Base-by-base conservation (phyloP, 92 coral and sea anemone genomes). In the Paragorgia papillata region DNA sequence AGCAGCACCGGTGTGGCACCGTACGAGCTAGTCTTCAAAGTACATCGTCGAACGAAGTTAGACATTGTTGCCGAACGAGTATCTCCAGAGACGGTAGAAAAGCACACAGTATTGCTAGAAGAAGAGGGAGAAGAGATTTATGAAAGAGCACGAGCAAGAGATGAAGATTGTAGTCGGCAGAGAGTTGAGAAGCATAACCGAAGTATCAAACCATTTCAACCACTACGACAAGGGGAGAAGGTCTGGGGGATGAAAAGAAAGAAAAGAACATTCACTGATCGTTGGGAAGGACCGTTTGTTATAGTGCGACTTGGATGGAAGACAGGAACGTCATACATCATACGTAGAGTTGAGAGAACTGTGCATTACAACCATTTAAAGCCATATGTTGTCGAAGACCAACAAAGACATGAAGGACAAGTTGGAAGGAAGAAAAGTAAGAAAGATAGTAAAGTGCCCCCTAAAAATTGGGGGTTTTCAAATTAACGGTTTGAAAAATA, bases 101-200 rank as follows among this genome's bases (percentile, higher is more conserved):
- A 46, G n/a, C 53, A 46, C 9, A 46, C 53, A 46, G 15, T 46
- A 15, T 46, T 15, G n/a, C 53, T 46, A 2, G 53, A 46, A 46
- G 53, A 7, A 46, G n/a, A 46, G 17, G 53, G 53, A n/a, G 53
- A 46, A 46, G 53, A 46, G n/a, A 15, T 46, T 46, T 46, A 46
- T 46, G 53, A 46, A 46, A 46, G 53, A 46, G 53, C 53, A 46
- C 53, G n/a, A 46, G 53, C 53, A 46, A 46, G 53, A 46, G 53
- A 46, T 15, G 53, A 7, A 46, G n/a, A 46, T 46, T 7, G 14
- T 46, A 46, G 53, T 46, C 53, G 53, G 7, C 12, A n/a, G 53
- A 46, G 53, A 46, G 15, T 46, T 46, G 53, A 46, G 53, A 46
- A 7, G 53, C n/a, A 46, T 46, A 46, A 46, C 53, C 53, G 15